Percentiles rank a stretch among this genome's conserved stretches.
Evolutionary conservation across 2,113 vertebrate genomes (phyloP).

Genomic region (Pongo pygmaeus): DNA sequence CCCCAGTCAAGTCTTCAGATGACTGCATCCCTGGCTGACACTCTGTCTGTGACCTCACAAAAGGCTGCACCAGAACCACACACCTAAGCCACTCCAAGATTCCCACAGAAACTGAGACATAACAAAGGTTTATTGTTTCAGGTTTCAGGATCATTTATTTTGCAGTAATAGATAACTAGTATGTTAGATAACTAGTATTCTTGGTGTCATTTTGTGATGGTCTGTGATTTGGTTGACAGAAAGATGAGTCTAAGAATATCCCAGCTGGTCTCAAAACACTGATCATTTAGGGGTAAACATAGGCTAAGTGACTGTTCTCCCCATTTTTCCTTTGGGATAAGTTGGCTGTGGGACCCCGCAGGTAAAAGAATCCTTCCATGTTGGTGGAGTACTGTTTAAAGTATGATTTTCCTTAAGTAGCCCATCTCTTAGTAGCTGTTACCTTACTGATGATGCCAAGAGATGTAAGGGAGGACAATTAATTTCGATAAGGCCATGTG

Average conservation of each 20-base stretch:
- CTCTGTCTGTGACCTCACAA: neutral
- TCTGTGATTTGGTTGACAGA: slow-evolving; percentile 39
- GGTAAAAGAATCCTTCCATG: neutral
- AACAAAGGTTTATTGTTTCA: neutral
- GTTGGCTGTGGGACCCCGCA: neutral
- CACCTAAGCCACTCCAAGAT: neutral
- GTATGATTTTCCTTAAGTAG: neutral
- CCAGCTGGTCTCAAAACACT: slow-evolving; percentile 9
- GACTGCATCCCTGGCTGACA: neutral
- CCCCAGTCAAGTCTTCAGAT: neutral
- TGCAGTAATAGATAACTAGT: neutral
- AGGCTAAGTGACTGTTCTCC: neutral
- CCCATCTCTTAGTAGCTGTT: neutral
- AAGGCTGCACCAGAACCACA: neutral
- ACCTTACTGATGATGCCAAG: neutral
- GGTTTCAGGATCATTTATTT: neutral
- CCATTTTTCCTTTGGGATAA: slow-evolving; percentile 31
- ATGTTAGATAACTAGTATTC: neutral
- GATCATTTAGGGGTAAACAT: neutral
- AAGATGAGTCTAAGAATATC: slow-evolving; percentile 25
- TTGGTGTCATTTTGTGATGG: slow-evolving; percentile 25
- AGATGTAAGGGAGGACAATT: neutral
- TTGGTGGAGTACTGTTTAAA: neutral
- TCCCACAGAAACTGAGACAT: neutral
- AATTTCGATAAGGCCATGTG: neutral